Evolutionary conservation across 1,140 invertebrate species (phyloP).

Genomic region (Ctenoplectra terminalis): DNA sequence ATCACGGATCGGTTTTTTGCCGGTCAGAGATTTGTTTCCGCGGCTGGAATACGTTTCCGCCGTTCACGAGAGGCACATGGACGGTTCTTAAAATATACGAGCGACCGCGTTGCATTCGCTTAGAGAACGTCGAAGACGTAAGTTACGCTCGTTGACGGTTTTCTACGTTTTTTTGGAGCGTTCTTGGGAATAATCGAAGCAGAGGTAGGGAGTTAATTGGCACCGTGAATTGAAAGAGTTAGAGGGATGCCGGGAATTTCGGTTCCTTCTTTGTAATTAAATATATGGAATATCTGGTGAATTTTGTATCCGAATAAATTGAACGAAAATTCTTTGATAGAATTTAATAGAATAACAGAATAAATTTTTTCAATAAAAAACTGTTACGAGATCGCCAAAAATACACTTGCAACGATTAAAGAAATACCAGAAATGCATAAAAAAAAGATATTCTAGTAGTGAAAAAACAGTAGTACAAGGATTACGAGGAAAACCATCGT

Average conservation of each 20-base stretch:
- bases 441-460: too few relatives aligned
- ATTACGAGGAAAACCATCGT: too few relatives aligned
- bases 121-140: not conserved
- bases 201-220: not conserved
- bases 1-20: slow-evolving; percentile 59
- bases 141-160: not conserved
- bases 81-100: slow-evolving; percentile 14
- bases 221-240: not conserved
- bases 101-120: not conserved
- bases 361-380: too few relatives aligned
- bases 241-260: too few relatives aligned
- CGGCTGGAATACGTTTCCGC: slow-evolving; percentile 37
- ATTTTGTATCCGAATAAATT: not conserved
- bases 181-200: not conserved
- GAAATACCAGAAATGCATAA: too few relatives aligned
- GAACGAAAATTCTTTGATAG: too few relatives aligned
- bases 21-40: slow-evolving; percentile 55
- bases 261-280: not conserved
- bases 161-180: not conserved
- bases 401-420: too few relatives aligned
- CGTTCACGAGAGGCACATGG: too few relatives aligned
- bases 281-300: not conserved
- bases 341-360: too few relatives aligned
- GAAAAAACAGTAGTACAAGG: too few relatives aligned
- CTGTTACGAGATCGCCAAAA: too few relatives aligned